These are phyloP conservation scores for Listronotus bonariensis DNA, from an alignment of 1,140 invertebrate species.

Conservation along the genomic window DNA sequence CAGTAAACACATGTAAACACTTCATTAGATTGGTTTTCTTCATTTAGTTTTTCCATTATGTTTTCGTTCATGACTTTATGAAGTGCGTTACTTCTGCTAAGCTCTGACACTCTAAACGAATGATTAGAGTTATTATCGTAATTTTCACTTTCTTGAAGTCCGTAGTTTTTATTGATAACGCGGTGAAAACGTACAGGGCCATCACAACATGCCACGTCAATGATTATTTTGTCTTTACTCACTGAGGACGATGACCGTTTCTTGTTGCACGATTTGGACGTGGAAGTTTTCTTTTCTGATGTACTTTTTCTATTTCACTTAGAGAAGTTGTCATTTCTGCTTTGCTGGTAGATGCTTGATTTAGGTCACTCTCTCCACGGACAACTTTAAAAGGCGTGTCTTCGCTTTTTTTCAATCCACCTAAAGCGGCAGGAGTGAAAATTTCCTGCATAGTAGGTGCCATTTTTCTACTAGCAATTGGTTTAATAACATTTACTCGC, in stretches of 20 bases:
- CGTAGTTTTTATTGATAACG: constrained; percentile 76
- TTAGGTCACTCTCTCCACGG: no score
- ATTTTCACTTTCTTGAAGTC: constrained; percentile 51
- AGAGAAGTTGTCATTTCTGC: constrained; percentile 37
- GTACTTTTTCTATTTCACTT: constrained; percentile 52
- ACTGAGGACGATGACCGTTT: constrained; percentile 21
- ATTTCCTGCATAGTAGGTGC: constrained; percentile 44
- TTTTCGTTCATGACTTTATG: constrained; percentile 59
- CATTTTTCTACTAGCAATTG: constrained; percentile 56
- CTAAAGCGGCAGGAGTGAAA: constrained; percentile 34
- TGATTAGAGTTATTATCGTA: constrained; percentile 39
- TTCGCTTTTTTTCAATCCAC: constrained; percentile 15
- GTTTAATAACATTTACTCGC: constrained; percentile 55
- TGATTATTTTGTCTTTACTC: constrained; percentile 61
- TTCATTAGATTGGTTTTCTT: constrained; percentile 49
- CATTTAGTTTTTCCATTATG: constrained; percentile 55
- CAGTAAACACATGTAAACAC: constrained; percentile 76
- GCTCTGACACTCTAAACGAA: constrained; percentile 30
- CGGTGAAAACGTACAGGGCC: constrained; percentile 82
- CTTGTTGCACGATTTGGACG: constrained; percentile 17
- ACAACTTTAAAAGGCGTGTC: no score
- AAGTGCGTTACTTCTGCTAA: constrained; percentile 53
- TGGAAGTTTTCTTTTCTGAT: constrained; percentile 32
- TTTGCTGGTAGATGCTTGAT: constrained; percentile 54
- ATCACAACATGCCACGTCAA: constrained; percentile 86